Evolutionary conservation across 2,888 invertebrate species (phyloP), one percentile per base, ranked within the genome.

Genomic region (Junonia oenone): DNA sequence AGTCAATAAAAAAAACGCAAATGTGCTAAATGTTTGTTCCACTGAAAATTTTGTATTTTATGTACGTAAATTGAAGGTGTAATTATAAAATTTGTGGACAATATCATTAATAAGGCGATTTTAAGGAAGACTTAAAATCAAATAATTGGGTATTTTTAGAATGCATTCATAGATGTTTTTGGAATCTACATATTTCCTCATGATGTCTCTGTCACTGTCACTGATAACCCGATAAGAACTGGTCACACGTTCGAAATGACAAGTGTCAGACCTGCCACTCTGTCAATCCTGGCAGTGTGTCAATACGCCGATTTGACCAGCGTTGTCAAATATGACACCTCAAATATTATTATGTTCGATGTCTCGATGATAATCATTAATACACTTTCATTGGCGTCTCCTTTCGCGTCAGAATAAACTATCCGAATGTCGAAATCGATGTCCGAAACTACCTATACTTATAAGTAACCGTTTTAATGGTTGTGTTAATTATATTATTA

Each of bases 161-260:
- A 13, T 26, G 13, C 6, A 43, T 26, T 1, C 26, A 43, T 26
- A 43, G 17, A 13, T 13, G 13, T 43, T 17, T 26, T 26, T 13
- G n/a, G 22, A 43, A 14, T 8, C 22, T 43, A 27, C 27, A 14
- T 9, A 11, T 45, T 19, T 48, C 27, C n/a, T 17, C 47, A 19
- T 11, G 15, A 2, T 26, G 22, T 43, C 45, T 56, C 38, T 26
- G 9, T 51, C 37, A 56, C 38, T 26, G 9, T 51, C 37, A 56
- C 49, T 59, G 56, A 61, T 59, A 57, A 37, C 59, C 58, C 63
- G 82, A 84, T 83, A 83, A 83, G 70, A 60, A 43, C 35, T 64
- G 76, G 80, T 85, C 83, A 78, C 84, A 85, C 79, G 78, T 65
- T 63, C 71, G 78, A 80, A 78, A 76, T 75, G 68, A 72, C 72